Conservation (phyloP, 1,140 invertebrate genomes). For the Tribolium castaneum region DNA sequence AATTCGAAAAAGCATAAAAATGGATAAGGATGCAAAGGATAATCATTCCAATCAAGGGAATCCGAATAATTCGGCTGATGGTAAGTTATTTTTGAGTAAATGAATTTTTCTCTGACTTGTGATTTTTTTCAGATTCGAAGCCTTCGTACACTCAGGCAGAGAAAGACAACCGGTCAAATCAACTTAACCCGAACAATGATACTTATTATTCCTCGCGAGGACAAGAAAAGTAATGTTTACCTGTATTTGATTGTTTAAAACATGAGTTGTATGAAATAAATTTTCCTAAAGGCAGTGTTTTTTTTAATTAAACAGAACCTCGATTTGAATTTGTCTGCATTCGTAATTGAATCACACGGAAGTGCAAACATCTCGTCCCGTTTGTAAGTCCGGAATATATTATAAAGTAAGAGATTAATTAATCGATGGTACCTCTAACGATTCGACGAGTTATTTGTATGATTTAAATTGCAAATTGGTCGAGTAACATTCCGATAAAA, state of each 20-base stretch:
- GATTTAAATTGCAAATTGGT: constrained; percentile 27
- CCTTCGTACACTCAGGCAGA: neutral
- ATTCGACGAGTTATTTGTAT: neutral
- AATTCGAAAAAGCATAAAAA: neutral
- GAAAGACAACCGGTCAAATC: neutral
- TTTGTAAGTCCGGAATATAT: constrained; percentile 15
- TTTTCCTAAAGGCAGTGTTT: too few species aligned
- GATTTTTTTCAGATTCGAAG: neutral
- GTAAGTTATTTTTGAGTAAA: neutral
- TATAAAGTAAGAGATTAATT: constrained; percentile 6
- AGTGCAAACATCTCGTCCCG: neutral
- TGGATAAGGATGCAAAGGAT: neutral
- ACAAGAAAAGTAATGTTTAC: neutral
- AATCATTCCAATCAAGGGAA: neutral
- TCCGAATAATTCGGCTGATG: neutral
- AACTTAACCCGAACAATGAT: neutral
- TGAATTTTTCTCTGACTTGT: neutral
- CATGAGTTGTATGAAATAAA: too few species aligned
- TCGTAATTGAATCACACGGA: neutral
- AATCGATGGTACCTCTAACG: neutral
- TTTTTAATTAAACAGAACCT: too few species aligned
- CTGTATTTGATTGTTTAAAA: too few species aligned
- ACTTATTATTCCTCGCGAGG: neutral
- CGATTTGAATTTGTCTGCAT: neutral
- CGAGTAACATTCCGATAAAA: neutral